These are phyloP conservation scores for Ricordea florida DNA, from an alignment of 92 coral and sea anemone genomes.

Conservation along the genomic window DNA sequence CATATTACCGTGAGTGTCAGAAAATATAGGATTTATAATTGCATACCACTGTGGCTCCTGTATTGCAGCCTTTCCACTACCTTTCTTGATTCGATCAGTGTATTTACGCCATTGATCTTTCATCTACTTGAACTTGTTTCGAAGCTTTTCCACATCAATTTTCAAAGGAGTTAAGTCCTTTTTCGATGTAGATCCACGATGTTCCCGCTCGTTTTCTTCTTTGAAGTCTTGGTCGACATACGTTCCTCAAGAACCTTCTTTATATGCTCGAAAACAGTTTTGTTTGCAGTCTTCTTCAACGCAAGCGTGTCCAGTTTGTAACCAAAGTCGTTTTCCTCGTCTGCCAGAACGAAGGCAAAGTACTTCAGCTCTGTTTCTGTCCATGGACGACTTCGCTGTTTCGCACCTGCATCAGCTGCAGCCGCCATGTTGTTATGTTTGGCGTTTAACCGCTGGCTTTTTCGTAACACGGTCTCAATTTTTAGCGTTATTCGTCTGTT, in stretches of 20 bases:
- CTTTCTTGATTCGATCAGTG: constrained; percentile 42
- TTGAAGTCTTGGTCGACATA: constrained; percentile 22
- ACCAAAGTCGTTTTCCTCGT: constrained; percentile 29
- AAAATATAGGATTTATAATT: constrained; percentile 43
- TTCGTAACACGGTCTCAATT: constrained; percentile 4
- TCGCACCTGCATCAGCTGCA: background rate
- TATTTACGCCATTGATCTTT: constrained; percentile 45
- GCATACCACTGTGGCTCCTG: constrained; percentile 49
- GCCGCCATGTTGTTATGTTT: constrained; percentile 6
- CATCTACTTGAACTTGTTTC: constrained; percentile 34
- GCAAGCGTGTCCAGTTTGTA: constrained; percentile 47
- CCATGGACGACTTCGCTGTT: constrained; percentile 39
- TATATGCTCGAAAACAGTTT: constrained; percentile 36
- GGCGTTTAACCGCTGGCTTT: background rate
- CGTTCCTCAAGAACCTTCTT: constrained; percentile 11
- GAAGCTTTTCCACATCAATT: constrained; percentile 17
- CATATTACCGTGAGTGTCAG: constrained; percentile 41
- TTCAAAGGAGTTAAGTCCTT: constrained; percentile 2
- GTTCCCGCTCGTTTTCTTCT: constrained; percentile 27
- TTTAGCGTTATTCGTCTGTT: constrained; percentile 9
- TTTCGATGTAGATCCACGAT: constrained; percentile 13
- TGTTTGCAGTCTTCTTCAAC: constrained; percentile 33
- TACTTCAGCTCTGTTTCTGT: constrained; percentile 52
- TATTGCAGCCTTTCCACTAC: constrained; percentile 19
- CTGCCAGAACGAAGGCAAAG: constrained; percentile 39